phyloP scores from a whole-genome alignment of 1,140 invertebrate species.

The Megathymus violae region DNA sequence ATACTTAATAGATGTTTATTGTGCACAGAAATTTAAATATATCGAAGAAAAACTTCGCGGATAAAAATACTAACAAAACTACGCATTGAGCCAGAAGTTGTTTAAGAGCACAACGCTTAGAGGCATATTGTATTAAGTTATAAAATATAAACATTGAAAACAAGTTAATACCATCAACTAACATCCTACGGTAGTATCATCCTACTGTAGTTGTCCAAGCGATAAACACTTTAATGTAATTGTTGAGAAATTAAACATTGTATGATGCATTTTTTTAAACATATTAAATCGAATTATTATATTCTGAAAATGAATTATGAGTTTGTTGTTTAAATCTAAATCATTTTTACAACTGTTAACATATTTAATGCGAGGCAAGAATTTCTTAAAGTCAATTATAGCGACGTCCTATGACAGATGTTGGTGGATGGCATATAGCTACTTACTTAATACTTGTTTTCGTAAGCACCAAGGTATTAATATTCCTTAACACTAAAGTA shows the following conservation, averaged over 20 bases:
- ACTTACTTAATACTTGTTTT: constrained; percentile 4
- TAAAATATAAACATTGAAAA: constrained; percentile 44
- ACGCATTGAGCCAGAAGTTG: constrained; percentile 53
- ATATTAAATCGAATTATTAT: no score
- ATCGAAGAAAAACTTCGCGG: neutral
- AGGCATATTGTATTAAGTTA: constrained; percentile 35
- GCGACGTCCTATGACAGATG: neutral
- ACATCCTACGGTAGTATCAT: no score
- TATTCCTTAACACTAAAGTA: constrained; percentile 13
- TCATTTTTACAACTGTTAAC: no score
- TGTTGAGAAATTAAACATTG: no score
- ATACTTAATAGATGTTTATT: neutral
- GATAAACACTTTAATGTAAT: no score
- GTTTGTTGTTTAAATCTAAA: no score
- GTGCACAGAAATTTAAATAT: neutral
- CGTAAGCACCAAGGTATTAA: constrained; percentile 26
- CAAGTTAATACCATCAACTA: constrained; percentile 4
- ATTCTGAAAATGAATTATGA: no score
- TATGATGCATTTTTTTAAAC: no score
- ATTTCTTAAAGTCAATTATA: no score
- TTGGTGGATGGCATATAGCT: constrained; percentile 16
- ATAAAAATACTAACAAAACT: constrained; percentile 41
- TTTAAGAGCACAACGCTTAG: constrained; percentile 52
- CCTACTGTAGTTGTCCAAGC: no score
- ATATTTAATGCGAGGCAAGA: no score